phyloP scores from a whole-genome alignment of 2,888 invertebrate species.

The Galeruca laticollis region DNA sequence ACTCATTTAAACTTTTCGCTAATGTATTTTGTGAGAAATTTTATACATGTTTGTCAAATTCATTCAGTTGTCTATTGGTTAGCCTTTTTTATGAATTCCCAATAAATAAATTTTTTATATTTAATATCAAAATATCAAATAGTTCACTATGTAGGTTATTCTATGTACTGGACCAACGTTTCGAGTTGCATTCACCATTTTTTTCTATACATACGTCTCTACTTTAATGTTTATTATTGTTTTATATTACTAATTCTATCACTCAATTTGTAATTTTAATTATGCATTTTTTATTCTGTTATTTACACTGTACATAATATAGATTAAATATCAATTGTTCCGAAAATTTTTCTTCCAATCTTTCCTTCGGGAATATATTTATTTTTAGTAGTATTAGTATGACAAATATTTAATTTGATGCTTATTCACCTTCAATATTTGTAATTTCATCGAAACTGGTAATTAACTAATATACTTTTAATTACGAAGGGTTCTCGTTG shows the following conservation, averaged over 20 bases:
- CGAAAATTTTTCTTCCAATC: neutral
- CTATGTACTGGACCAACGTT: constrained; percentile 16
- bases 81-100: neutral
- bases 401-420: too few species aligned
- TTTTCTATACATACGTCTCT: constrained; percentile 11
- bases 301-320: constrained; percentile 47
- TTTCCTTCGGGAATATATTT: neutral
- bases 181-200: constrained; percentile 15
- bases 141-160: constrained; percentile 17
- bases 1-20: too few species aligned
- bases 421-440: too few species aligned
- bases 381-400: neutral
- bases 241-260: constrained; percentile 43
- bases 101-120: neutral
- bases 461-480: too few species aligned
- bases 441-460: too few species aligned
- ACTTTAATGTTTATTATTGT: constrained; percentile 30
- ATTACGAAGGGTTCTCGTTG: too few species aligned
- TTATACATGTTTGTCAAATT: too few species aligned
- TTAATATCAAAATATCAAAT: constrained; percentile 14
- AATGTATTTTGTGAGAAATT: too few species aligned
- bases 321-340: constrained; percentile 21
- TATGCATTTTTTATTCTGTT: constrained; percentile 34
- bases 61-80: neutral
- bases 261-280: constrained; percentile 41